These are phyloP conservation scores for Syndactyla subalaris DNA, from an alignment of 2,797 vertebrate genomes.

Conservation along the genomic window DNA sequence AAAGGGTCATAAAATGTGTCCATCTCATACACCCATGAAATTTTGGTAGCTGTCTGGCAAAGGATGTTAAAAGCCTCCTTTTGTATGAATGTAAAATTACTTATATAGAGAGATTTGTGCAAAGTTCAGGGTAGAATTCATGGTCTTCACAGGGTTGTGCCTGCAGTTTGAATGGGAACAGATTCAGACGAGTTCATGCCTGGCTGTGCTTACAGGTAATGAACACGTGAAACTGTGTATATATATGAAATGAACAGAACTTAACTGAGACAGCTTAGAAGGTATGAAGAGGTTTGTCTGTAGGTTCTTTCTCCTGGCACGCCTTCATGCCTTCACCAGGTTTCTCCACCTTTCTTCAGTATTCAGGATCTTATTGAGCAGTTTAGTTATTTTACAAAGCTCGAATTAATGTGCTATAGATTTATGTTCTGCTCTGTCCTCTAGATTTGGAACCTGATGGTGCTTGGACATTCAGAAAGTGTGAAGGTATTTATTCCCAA, in stretches of 20 bases:
- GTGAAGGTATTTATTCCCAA: neutral
- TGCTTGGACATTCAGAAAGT: neutral
- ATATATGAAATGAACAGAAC: neutral
- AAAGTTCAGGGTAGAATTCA: neutral
- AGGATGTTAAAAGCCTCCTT: neutral
- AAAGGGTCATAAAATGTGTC: neutral
- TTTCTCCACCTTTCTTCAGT: neutral
- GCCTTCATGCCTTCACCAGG: neutral
- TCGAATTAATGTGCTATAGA: neutral
- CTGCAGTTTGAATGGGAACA: neutral
- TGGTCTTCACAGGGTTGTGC: neutral
- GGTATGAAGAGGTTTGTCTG: neutral
- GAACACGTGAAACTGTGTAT: neutral
- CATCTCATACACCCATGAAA: neutral
- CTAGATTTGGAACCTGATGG: neutral
- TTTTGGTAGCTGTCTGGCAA: neutral
- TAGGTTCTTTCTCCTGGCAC: neutral
- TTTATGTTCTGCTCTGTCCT: neutral
- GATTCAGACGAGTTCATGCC: neutral
- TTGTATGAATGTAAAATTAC: neutral
- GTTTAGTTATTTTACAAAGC: neutral
- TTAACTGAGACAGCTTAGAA: neutral
- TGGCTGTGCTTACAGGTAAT: neutral
- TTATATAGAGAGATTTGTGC: neutral
- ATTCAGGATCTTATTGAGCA: neutral